Conservation (phyloP, 35 echinoderm and acorn worm species). For the Amphiura filiformis region DNA sequence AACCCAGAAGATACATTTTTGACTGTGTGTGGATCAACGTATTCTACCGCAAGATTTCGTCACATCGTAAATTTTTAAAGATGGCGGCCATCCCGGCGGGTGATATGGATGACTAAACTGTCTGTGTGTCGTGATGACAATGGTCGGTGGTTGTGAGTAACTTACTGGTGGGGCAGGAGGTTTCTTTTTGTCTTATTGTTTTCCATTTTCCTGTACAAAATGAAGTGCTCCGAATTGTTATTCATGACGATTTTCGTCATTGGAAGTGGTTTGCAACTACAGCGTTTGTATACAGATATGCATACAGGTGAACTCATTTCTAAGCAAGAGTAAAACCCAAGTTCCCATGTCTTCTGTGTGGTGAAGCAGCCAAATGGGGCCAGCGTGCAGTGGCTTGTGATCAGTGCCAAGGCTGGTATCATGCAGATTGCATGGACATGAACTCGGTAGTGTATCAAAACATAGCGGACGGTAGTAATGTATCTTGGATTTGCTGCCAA, state of each 20-base stretch:
- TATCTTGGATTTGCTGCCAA: conserved; percentile 38
- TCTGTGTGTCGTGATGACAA: neutral
- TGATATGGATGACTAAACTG: too few species aligned
- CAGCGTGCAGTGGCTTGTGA: conserved; percentile 20
- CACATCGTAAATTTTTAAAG: too few species aligned
- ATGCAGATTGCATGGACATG: conserved; percentile 32
- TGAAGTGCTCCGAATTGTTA: neutral
- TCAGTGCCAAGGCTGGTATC: conserved; percentile 36
- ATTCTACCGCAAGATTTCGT: too few species aligned
- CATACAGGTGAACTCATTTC: too few species aligned
- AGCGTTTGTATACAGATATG: too few species aligned
- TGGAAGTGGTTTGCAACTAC: too few species aligned
- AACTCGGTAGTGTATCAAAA: conserved; percentile 8
- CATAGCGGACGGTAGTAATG: neutral
- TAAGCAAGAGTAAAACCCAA: neutral
- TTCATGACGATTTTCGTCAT: neutral
- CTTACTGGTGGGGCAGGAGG: neutral
- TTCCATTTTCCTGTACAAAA: neutral
- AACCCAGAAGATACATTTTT: too few species aligned
- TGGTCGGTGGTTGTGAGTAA: neutral
- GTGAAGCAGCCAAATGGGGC: conserved; percentile 28
- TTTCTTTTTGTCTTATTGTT: neutral
- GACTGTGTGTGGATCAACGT: too few species aligned
- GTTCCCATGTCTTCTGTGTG: conserved; percentile 15
- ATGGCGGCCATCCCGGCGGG: neutral